A percentile compares a stretch with the other conserved stretches of the same genome.
Conservation (phyloP, 2,113 vertebrate genomes). For the Otocyon megalotis region DNA sequence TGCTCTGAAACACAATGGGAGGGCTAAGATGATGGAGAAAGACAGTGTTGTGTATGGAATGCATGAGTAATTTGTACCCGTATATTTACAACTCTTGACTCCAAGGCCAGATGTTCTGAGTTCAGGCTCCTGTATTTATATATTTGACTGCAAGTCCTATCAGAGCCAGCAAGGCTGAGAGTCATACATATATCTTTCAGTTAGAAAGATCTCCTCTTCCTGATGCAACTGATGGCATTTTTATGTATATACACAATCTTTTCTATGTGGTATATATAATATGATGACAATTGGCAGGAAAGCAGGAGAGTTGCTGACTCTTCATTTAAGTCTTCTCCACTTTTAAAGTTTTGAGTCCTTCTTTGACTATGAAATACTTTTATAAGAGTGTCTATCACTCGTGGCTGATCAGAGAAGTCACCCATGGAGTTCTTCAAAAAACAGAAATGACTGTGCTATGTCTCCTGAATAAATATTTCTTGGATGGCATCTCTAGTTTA, state of each 20-base stretch:
- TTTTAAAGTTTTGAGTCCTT: background rate
- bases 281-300: background rate
- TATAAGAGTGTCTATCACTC: background rate
- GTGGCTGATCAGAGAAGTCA: background rate
- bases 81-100: slow-evolving; percentile 11
- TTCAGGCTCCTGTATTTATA: slow-evolving; percentile 13
- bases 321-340: background rate
- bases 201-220: background rate
- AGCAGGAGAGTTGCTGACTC: background rate
- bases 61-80: slow-evolving; percentile 31
- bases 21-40: background rate
- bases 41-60: background rate
- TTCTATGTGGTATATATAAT: background rate
- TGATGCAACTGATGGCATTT: background rate
- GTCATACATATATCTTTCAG: background rate
- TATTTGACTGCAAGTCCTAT: background rate
- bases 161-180: background rate
- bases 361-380: slow-evolving; percentile 2
- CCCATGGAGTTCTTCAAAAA: background rate
- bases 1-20: background rate
- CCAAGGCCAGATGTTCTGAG: slow-evolving; percentile 54
- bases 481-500: background rate
- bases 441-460: background rate
- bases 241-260: background rate
- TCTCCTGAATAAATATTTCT: background rate